Conservation (phyloP, 1,140 invertebrate species). For the Campoletis sonorensis region DNA sequence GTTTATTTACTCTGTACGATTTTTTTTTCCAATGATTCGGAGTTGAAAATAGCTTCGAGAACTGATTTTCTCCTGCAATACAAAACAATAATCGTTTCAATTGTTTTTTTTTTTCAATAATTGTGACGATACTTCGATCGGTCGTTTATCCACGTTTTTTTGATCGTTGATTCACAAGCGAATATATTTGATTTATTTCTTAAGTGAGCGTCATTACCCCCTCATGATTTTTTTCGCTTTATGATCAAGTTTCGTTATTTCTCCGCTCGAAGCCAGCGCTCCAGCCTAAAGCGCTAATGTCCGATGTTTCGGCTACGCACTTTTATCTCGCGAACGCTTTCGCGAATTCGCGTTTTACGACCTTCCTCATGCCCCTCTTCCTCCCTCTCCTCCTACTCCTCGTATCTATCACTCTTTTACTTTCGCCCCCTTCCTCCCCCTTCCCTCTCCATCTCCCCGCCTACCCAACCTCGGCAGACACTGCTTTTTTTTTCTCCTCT, state of each 20-base stretch:
- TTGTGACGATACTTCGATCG: no score
- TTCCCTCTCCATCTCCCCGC: neutral
- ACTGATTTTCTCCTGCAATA: no score
- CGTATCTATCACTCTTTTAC: neutral
- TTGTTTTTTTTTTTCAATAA: no score
- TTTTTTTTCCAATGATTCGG: no score
- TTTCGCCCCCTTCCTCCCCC: neutral
- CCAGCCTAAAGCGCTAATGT: neutral
- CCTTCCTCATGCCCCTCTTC: conserved; percentile 10
- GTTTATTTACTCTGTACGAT: no score
- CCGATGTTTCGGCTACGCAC: conserved; percentile 37
- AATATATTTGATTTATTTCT: neutral
- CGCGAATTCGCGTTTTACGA: conserved; percentile 44
- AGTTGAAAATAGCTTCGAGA: no score
- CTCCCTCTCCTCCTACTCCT: neutral
- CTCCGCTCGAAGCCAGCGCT: conserved; percentile 26
- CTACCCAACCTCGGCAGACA: neutral
- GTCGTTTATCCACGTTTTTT: no score
- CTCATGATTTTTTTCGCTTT: neutral
- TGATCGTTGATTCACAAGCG: no score
- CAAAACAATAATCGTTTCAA: no score
- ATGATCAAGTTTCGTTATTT: neutral
- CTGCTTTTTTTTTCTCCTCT: conserved; percentile 24
- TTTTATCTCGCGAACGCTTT: conserved; percentile 44
- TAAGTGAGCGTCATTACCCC: neutral